These are phyloP conservation scores for Bombus turneri DNA, from an alignment of 1,140 invertebrate genomes.

Conservation along the genomic window DNA sequence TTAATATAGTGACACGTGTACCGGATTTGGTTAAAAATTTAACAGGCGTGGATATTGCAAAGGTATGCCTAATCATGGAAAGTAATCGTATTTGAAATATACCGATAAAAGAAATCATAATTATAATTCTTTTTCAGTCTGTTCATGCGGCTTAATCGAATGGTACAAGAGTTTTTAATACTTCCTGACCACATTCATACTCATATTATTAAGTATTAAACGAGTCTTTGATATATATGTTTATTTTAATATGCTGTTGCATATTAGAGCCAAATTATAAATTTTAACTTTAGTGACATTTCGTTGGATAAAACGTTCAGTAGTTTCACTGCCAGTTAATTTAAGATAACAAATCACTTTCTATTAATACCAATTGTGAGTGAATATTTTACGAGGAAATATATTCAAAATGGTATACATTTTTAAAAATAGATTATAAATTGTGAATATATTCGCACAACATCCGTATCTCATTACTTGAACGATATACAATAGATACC, in stretches of 20 bases:
- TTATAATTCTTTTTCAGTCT: constrained; percentile 75
- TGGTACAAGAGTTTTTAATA: constrained; percentile 46
- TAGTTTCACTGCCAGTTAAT: constrained; percentile 64
- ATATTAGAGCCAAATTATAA: constrained; percentile 40
- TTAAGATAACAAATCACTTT: constrained; percentile 20
- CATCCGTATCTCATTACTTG: constrained; percentile 25
- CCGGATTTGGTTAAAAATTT: constrained; percentile 94
- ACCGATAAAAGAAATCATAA: constrained; percentile 1
- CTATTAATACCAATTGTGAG: constrained; percentile 44
- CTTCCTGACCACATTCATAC: constrained; percentile 48
- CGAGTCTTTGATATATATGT: constrained; percentile 53
- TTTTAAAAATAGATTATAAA: constrained; percentile 40
- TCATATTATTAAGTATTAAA: constrained; percentile 40
- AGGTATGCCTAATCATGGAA: constrained; percentile 82
- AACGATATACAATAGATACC: constrained; percentile 1
- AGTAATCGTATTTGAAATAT: neutral
- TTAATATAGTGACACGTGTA: constrained; percentile 95
- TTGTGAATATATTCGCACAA: constrained; percentile 39
- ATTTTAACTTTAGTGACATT: constrained; percentile 38
- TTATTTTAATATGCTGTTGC: constrained; percentile 55
- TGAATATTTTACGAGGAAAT: constrained; percentile 25
- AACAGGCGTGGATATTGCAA: constrained; percentile 96
- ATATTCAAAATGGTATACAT: constrained; percentile 27
- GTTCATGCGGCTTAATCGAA: constrained; percentile 79
- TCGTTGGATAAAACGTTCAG: constrained; percentile 45